Conservation (phyloP, 2,888 invertebrate genomes). For the Microctonus brassicae region DNA sequence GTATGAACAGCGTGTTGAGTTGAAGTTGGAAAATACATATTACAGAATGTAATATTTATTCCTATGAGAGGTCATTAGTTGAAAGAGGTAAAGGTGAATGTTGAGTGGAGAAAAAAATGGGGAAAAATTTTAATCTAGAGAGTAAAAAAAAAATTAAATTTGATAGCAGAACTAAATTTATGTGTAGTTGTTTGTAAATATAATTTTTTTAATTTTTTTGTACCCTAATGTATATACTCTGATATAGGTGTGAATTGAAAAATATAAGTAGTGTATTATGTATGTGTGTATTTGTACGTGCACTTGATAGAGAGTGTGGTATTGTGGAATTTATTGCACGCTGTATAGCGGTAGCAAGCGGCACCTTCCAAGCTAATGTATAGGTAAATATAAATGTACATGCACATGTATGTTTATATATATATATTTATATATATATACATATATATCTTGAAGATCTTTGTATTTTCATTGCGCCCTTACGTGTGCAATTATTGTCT, state of each 20-base stretch:
- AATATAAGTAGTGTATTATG: neutral
- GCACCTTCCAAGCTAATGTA: neutral
- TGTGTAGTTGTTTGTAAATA: too few species aligned
- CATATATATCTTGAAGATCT: conserved; percentile 18
- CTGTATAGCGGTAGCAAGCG: neutral
- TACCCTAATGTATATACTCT: neutral
- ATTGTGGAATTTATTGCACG: conserved; percentile 16
- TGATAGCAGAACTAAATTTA: neutral
- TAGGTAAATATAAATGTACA: too few species aligned
- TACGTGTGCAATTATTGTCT: conserved; percentile 2
- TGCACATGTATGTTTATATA: too few species aligned
- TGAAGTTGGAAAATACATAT: neutral
- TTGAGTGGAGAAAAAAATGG: neutral
- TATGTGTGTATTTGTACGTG: neutral
- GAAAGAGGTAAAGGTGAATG: neutral
- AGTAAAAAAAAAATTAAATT: neutral
- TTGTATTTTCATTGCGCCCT: conserved; percentile 4
- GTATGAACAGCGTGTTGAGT: neutral
- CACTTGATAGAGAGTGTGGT: neutral
- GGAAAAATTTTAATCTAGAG: neutral
- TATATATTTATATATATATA: too few species aligned
- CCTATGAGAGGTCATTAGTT: neutral
- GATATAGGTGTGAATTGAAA: neutral
- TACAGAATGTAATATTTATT: neutral
- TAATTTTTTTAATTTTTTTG: neutral